Evolutionary conservation across 2,797 vertebrate genomes (phyloP), one percentile per base, ranked within the genome.

Genomic region (Ataeniobius toweri): DNA sequence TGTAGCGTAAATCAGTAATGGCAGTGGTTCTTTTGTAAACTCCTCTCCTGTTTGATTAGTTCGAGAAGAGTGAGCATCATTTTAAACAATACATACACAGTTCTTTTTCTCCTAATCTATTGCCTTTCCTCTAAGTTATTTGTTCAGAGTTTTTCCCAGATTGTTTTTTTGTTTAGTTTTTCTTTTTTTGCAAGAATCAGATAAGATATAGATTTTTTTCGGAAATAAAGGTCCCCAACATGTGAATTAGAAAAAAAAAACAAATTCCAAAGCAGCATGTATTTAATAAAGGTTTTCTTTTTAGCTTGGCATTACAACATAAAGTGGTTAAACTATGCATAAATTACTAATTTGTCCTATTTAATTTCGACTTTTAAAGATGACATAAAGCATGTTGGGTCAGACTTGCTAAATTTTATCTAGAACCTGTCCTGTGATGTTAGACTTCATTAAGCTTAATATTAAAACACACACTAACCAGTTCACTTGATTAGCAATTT

Each of bases 1-100:
- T 83, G 85, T 85, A 80, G 79, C 67, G 81, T 76, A 77, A 89
- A 92, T 94, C 92, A 81, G 91, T 88, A 83, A 83, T 55, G 55
- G 81, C 86, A 80, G 76, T 20, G 10, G 75, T 20, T 58, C 58
- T 85, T 88, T 89, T 81, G 80, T 75, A 74, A 83, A 61, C 73
- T 79, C 75, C 5, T 36, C 76, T 61, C 76, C 50, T 18, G 67
- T 83, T 85, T 81, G 89, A 86, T 83, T 81, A 82, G 88, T 59
- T 67, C 13, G 1, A 41, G 44, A 73, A 46, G 31, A 67, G 63
- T 67, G 63, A 55, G 1, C 22, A 1, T 55, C 24, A 22, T 24
- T 20, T 55, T 6, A 39, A 41, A 67, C 36, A 5, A 41, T 67
- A 9, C 10, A 22, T 39, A 41, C 22, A 67, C 4, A 1, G 63